Evolutionary conservation across 1,140 invertebrate genomes (phyloP).

Genomic region (Zeugodacus cucurbitae): DNA sequence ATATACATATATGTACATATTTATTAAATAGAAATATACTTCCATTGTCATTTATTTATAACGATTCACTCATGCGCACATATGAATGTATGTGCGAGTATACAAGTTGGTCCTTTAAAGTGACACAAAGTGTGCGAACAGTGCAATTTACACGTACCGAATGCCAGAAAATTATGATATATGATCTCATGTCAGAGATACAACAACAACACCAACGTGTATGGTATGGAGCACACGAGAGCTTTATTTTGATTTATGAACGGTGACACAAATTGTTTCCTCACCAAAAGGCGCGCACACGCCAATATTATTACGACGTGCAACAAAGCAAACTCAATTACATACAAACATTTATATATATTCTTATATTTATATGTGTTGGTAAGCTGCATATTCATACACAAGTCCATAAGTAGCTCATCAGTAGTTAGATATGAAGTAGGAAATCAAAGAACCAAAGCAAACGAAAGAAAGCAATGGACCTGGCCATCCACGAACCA

Average conservation of each 20-base stretch:
- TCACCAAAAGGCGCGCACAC: background rate
- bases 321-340: background rate
- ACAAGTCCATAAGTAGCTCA: background rate
- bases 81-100: too few relatives aligned
- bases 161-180: background rate
- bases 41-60: too few relatives aligned
- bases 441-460: background rate
- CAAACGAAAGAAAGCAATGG: background rate
- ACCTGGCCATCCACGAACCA: background rate
- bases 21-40: too few relatives aligned
- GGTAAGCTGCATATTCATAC: background rate
- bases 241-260: slow-evolving; percentile 5
- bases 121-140: background rate
- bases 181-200: background rate
- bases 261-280: background rate
- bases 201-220: background rate
- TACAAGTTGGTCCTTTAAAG: background rate
- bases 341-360: background rate
- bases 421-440: background rate
- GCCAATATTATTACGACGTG: background rate
- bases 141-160: background rate
- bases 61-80: too few relatives aligned
- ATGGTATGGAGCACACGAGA: background rate
- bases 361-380: background rate
- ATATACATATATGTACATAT: too few relatives aligned